phyloP scores from a whole-genome alignment of 2,113 vertebrate genomes.

The Ariopsis seemanni region DNA sequence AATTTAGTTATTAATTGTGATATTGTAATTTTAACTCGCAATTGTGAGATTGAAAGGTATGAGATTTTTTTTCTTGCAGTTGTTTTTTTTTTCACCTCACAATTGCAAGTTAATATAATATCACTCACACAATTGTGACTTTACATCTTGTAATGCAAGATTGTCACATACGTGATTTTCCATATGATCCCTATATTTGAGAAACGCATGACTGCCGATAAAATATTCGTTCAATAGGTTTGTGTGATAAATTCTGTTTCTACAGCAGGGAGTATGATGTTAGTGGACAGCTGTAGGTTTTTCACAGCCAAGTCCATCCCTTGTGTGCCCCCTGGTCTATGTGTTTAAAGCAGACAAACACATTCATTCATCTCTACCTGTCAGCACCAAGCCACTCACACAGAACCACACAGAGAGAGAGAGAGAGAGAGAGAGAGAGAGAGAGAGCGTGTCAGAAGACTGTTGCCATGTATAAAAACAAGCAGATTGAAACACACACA shows the following conservation, averaged over 20 bases:
- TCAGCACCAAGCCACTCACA: conserved; percentile 22
- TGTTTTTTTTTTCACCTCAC: not conserved
- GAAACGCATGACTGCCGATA: not conserved
- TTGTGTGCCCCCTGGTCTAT: conserved; percentile 43
- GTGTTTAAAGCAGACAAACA: conserved; percentile 43
- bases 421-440: not conserved
- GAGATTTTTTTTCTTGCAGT: not conserved
- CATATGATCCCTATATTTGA: not conserved
- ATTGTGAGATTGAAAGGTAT: not conserved
- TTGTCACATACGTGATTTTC: no score
- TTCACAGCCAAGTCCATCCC: conserved; percentile 26
- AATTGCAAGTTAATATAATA: not conserved
- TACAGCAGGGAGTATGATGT: not conserved
- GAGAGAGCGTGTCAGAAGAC: not conserved
- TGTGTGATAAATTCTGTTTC: not conserved
- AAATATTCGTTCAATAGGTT: not conserved
- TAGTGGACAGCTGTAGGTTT: conserved; percentile 20
- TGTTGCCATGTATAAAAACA: not conserved
- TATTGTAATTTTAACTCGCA: not conserved
- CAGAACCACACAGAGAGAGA: conserved; percentile 9
- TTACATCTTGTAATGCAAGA: not conserved
- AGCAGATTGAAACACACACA: conserved; percentile 25
- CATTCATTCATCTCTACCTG: conserved; percentile 39
- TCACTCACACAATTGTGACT: not conserved
- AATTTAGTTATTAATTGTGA: no score